Evolutionary conservation across 2,797 vertebrate genomes (phyloP).

Genomic region (Simalia tracyae): DNA sequence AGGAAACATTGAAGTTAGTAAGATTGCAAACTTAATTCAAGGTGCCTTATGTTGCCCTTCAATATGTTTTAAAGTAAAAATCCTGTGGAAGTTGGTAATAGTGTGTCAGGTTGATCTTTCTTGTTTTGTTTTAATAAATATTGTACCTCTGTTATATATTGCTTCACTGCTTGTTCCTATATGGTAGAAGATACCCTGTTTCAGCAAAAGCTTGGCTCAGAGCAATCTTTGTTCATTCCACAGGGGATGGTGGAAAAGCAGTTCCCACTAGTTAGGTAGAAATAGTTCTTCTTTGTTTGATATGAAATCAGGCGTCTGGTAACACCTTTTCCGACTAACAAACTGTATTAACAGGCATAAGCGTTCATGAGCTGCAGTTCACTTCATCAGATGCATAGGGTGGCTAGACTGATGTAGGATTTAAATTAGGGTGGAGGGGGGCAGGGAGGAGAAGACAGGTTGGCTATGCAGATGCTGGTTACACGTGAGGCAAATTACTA

Average conservation of each 20-base stretch:
- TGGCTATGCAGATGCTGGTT: not conserved
- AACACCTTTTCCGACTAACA: not conserved
- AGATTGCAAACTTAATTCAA: not conserved
- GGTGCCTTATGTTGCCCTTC: not conserved
- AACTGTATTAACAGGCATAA: not conserved
- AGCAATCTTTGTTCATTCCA: not conserved
- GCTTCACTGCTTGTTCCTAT: not conserved
- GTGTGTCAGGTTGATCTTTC: not conserved
- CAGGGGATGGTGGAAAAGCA: not conserved
- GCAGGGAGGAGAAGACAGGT: not conserved
- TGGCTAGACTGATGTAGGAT: not conserved
- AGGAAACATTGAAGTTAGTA: not conserved
- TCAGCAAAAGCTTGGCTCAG: not conserved
- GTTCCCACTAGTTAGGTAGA: not conserved
- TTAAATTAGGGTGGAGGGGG: not conserved
- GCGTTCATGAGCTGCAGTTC: not conserved
- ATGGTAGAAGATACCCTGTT: not conserved
- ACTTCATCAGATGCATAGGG: not conserved
- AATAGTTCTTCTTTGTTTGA: not conserved
- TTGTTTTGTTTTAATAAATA: not conserved
- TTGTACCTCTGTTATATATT: not conserved
- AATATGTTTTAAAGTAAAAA: not conserved
- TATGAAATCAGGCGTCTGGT: not conserved
- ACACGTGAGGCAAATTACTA: not conserved
- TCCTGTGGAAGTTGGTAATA: not conserved